phyloP scores from a whole-genome alignment of 2,113 vertebrate species.

The Ceyx cyanopectus region DNA sequence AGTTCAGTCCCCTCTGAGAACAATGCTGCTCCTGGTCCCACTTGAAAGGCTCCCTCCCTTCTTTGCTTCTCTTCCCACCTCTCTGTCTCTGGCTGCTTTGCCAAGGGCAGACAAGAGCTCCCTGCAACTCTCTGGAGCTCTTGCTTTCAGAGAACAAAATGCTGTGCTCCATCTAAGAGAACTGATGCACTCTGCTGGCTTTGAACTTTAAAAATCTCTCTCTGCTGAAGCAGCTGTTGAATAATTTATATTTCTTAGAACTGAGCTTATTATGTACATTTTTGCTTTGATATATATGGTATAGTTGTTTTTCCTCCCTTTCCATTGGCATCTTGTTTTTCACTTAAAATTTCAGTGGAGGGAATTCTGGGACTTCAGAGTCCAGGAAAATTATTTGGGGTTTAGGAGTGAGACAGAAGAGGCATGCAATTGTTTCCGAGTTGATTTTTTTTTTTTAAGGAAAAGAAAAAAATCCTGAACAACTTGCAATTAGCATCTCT shows the following conservation, averaged over 20 bases:
- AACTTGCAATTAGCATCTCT: constrained; percentile 50
- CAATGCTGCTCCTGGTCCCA: background rate
- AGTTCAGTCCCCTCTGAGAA: background rate
- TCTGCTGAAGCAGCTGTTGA: constrained; percentile 32
- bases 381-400: constrained; percentile 7
- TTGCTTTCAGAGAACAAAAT: background rate
- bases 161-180: background rate
- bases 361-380: constrained; percentile 26
- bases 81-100: constrained; percentile 23
- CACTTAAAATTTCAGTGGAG: constrained; percentile 7
- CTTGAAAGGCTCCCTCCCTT: background rate
- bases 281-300: background rate
- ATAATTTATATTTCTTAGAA: constrained; percentile 64
- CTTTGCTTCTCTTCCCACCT: background rate
- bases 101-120: background rate
- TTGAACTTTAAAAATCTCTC: background rate
- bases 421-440: background rate
- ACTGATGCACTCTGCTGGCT: constrained; percentile 17
- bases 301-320: background rate
- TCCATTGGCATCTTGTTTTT: constrained; percentile 25
- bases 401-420: background rate
- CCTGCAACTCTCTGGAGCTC: background rate
- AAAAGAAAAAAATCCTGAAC: constrained; percentile 45
- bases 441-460: background rate
- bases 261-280: background rate